A percentile compares a stretch with the other conserved stretches of the same genome.
phyloP scores from a whole-genome alignment of 2,797 vertebrate species.

The Lophius americanus region DNA sequence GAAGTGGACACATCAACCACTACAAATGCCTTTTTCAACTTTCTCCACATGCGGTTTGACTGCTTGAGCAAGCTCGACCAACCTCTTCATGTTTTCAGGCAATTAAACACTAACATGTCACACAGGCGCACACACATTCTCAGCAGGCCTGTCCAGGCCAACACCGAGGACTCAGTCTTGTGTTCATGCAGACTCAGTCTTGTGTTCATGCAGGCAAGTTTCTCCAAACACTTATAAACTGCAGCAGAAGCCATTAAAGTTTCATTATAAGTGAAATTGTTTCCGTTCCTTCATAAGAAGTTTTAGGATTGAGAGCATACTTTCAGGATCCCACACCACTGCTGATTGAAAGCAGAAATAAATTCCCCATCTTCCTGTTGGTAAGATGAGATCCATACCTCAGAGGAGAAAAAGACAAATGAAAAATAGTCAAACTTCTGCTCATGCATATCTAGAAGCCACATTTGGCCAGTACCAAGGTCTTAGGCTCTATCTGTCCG shows the following conservation, averaged over 20 bases:
- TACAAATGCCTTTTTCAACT: constrained; percentile 67
- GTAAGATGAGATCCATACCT: constrained; percentile 47
- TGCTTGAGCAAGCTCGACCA: constrained; percentile 53
- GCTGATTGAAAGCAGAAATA: constrained; percentile 46
- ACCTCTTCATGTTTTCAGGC: constrained; percentile 55
- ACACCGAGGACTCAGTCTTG: constrained; percentile 21
- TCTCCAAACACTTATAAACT: constrained; percentile 23
- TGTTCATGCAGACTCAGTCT: constrained; percentile 3
- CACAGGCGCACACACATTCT: constrained; percentile 32
- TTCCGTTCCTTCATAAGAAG: constrained; percentile 19
- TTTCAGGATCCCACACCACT: constrained; percentile 17
- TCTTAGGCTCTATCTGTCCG: constrained; percentile 20
- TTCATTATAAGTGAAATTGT: constrained; percentile 37
- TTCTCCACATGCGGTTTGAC: constrained; percentile 66
- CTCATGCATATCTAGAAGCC: constrained; percentile 43
- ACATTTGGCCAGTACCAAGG: constrained; percentile 29
- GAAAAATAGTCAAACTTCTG: constrained; percentile 46
- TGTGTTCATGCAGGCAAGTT: constrained; percentile 34
- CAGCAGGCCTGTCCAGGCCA: not conserved
- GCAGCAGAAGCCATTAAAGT: constrained; percentile 28
- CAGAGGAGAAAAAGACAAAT: constrained; percentile 42
- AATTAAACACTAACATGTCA: constrained; percentile 50
- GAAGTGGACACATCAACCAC: constrained; percentile 64
- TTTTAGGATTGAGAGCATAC: not conserved
- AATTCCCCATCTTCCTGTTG: constrained; percentile 20